Evolutionary conservation across 2,113 vertebrate species (phyloP), one percentile per base, ranked within the genome.

Genomic region (Petroica traversi): DNA sequence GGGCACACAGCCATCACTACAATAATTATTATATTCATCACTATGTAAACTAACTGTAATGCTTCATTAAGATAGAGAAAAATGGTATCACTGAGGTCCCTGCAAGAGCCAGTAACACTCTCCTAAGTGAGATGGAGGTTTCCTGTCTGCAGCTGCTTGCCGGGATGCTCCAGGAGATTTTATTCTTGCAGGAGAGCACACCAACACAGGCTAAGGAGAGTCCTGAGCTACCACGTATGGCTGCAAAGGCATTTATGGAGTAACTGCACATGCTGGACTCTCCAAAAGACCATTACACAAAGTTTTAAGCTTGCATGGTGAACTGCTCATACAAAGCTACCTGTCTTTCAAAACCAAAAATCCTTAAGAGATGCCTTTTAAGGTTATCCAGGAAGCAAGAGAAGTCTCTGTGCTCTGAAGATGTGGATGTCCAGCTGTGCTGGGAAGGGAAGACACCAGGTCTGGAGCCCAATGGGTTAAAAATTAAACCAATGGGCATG

Each of bases 11-110:
- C 97, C 97, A 97, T 33, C 2, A 0, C 87, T 94, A 91, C 63
- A 94, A 86, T 97, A 97, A 98, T 97, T 95, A 97, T 96, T 97
- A 72, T 97, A 97, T 97, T 97, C 98, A 97, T 98, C 94, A 82
- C 97, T 94, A 93, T 87, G 97, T 97, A 98, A 98, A 98, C 77
- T 72, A 97, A 96, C 94, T 63, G 90, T 94, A 97, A 97, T 94
- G 96, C 96, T 97, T 98, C 97, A 98, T 98, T 98, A 96, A 97
- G 92, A 96, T 83, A 64, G 72, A 96, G 80, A 96, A 93, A 97
- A 96, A 97, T 64, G 45, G n/a, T 69, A 92, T 72, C 69, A 92
- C 63, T 51, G 75, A 85, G 83, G 79, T 88, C 88, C 41, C 69
- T 45, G 57, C 85, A 95, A 88, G n/a, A 95, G 71, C 61, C 59